A percentile compares a stretch with the other conserved stretches of the same genome.
These are phyloP conservation scores for Drosophila atroscutellata DNA, from an alignment of 2,888 invertebrate genomes.

Conservation along the genomic window DNA sequence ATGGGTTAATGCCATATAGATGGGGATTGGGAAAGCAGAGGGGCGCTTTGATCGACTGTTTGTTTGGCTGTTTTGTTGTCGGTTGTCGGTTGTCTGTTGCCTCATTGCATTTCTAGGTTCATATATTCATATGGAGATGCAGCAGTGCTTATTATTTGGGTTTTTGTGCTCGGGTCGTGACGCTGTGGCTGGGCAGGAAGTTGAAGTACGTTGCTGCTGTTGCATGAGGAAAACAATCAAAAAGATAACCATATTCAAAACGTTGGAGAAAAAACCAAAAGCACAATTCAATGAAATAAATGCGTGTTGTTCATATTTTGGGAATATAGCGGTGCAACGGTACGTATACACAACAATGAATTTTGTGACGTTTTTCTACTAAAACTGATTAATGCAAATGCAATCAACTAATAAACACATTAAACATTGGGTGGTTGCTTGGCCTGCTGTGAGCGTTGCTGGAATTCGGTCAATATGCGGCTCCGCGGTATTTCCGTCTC, in stretches of 20 bases:
- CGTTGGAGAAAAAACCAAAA: conserved; percentile 1
- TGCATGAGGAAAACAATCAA: conserved; percentile 3
- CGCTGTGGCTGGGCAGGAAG: conserved; percentile 46
- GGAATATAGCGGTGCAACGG: conserved; percentile 24
- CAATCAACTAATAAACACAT: conserved; percentile 29
- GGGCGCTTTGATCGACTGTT: conserved; percentile 18
- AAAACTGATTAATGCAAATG: conserved; percentile 10
- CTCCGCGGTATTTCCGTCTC: conserved; percentile 84
- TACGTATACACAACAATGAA: conserved; percentile 53
- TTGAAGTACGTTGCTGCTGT: conserved; percentile 2
- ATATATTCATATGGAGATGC: conserved; percentile 58
- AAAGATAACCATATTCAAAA: conserved; percentile 7
- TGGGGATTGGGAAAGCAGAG: conserved; percentile 5
- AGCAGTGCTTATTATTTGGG: conserved; percentile 35
- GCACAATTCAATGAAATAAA: conserved; percentile 36
- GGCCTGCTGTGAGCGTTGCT: conserved; percentile 56
- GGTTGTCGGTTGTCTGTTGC: conserved; percentile 56
- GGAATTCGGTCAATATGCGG: conserved; percentile 82
- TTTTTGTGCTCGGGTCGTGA: conserved; percentile 34
- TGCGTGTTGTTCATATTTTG: conserved; percentile 25
- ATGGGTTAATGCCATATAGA: conserved; percentile 12
- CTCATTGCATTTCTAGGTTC: conserved; percentile 77
- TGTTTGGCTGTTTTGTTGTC: conserved; percentile 11
- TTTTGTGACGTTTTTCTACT: conserved; percentile 48
- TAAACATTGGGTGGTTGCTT: conserved; percentile 34